These are phyloP conservation scores for Latrodectus geometricus DNA, from an alignment of 1,140 invertebrate genomes.

Conservation along the genomic window DNA sequence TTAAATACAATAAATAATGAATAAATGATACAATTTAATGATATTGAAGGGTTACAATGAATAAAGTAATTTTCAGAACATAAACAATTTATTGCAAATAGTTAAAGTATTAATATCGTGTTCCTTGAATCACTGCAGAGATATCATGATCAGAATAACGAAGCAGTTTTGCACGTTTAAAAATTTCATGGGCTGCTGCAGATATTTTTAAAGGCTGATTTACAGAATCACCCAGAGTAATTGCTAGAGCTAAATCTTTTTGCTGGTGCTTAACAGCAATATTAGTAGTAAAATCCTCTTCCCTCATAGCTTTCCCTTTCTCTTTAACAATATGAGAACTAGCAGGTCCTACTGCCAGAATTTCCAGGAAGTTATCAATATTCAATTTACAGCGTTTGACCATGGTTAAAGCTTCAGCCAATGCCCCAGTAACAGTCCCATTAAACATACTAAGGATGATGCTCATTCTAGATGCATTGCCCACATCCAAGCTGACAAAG, in stretches of 20 bases:
- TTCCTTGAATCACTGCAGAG: constrained; percentile 89
- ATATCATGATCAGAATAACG: constrained; percentile 94
- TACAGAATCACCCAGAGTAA: constrained; percentile 86
- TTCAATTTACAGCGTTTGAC: constrained; percentile 91
- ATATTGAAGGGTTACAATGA: too few relatives aligned
- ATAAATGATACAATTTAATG: too few relatives aligned
- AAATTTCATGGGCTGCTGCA: constrained; percentile 92
- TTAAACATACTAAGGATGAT: constrained; percentile 88
- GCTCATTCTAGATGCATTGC: constrained; percentile 94
- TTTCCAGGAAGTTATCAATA: constrained; percentile 89
- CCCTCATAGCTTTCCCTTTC: constrained; percentile 86
- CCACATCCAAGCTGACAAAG: constrained; percentile 86
- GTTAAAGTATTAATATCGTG: constrained; percentile 72
- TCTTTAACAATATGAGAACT: constrained; percentile 84
- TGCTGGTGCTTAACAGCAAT: constrained; percentile 91
- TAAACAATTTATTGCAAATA: too few relatives aligned
- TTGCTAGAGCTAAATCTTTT: constrained; percentile 89
- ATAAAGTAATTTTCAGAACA: too few relatives aligned
- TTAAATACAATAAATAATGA: too few relatives aligned
- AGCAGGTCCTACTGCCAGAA: constrained; percentile 86
- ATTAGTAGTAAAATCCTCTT: constrained; percentile 82
- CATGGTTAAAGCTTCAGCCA: constrained; percentile 92
- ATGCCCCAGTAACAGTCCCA: constrained; percentile 86
- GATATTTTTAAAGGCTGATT: constrained; percentile 92
- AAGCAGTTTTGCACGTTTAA: constrained; percentile 92